These are phyloP conservation scores for Eubasilissa regina DNA, from an alignment of 1,140 invertebrate species.

Conservation along the genomic window DNA sequence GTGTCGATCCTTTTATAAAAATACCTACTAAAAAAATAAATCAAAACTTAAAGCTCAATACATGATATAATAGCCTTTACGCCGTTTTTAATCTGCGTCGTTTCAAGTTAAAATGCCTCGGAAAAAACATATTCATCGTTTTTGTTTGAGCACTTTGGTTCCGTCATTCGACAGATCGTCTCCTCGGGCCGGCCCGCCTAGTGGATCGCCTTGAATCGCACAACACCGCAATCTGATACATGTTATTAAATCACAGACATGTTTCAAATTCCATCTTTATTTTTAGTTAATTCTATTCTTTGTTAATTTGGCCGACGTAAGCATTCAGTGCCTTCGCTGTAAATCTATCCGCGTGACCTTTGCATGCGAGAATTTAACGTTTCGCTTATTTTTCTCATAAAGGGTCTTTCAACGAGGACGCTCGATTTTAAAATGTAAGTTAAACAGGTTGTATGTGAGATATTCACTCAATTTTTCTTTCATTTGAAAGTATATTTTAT, in stretches of 20 bases:
- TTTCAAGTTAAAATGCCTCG: background rate
- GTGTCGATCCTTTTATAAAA: background rate
- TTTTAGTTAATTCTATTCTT: too few relatives aligned
- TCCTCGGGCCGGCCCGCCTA: background rate
- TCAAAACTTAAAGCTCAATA: background rate
- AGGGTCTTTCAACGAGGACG: too few relatives aligned
- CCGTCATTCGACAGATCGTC: background rate
- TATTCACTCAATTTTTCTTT: too few relatives aligned
- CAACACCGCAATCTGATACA: constrained; percentile 1
- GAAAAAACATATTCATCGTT: constrained; percentile 16
- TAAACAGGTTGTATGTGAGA: too few relatives aligned
- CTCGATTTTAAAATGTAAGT: too few relatives aligned
- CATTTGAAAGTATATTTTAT: too few relatives aligned
- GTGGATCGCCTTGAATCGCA: constrained; percentile 9
- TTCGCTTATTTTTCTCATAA: too few relatives aligned
- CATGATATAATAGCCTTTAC: background rate
- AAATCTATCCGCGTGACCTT: too few relatives aligned
- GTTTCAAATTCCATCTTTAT: background rate
- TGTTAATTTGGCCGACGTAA: too few relatives aligned
- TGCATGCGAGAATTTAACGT: too few relatives aligned
- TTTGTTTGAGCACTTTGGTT: constrained; percentile 5
- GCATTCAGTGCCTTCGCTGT: too few relatives aligned
- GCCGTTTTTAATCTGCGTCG: background rate
- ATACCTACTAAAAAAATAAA: background rate
- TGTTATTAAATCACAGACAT: background rate